Evolutionary conservation across 2,888 invertebrate species (phyloP).

Genomic region (Taenaris catops): DNA sequence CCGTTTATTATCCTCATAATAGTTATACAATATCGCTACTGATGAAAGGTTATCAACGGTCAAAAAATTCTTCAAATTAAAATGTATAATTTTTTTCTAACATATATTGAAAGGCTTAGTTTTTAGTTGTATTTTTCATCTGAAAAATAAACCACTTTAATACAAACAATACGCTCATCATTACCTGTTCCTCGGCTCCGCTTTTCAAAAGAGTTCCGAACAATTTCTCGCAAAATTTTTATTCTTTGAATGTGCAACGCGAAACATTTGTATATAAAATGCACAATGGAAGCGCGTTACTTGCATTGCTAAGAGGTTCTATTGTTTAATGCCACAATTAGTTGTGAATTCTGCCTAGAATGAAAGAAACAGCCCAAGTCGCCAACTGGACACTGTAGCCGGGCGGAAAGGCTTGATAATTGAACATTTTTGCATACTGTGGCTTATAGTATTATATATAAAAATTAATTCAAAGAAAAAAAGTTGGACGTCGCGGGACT

Average conservation of each 20-base stretch:
- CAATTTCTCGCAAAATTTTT: constrained; percentile 37
- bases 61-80: no score
- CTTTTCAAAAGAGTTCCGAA: constrained; percentile 30
- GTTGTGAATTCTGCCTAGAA: constrained; percentile 58
- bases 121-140: constrained; percentile 2
- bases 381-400: constrained; percentile 32
- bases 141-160: constrained; percentile 19
- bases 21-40: no score
- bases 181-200: constrained; percentile 24
- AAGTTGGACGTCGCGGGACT: no score
- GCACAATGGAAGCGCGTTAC: constrained; percentile 50
- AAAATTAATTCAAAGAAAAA: no score
- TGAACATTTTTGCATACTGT: no score
- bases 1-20: no score
- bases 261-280: constrained; percentile 36
- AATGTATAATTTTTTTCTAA: neutral
- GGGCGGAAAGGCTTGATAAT: constrained; percentile 36
- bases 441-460: no score
- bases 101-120: constrained; percentile 2
- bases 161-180: constrained; percentile 22
- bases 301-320: constrained; percentile 71
- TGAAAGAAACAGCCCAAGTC: constrained; percentile 77
- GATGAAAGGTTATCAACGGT: no score
- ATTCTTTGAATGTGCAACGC: constrained; percentile 36
- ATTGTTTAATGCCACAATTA: constrained; percentile 78